Conservation (phyloP, 1,140 invertebrate genomes). For the Calephelis virginiensis region DNA sequence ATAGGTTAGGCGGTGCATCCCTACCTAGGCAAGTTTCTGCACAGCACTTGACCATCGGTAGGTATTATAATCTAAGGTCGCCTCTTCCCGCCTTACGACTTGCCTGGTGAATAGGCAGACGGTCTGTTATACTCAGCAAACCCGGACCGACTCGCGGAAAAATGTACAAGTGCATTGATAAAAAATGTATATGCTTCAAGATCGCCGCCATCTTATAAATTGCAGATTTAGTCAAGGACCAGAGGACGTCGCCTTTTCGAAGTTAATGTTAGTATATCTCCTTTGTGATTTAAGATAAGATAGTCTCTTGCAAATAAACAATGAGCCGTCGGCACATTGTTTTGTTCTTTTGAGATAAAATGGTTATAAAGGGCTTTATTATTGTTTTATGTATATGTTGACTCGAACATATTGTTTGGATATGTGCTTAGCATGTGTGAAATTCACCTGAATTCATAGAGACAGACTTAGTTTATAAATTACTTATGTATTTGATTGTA, state of each 20-base stretch:
- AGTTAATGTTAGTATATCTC: slow-evolving; percentile 23
- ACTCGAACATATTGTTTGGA: background rate
- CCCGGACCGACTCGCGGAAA: no score
- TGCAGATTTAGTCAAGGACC: slow-evolving; percentile 21
- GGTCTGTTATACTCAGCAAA: no score
- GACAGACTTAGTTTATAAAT: no score
- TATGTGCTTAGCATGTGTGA: background rate
- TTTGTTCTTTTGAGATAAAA: slow-evolving; percentile 5
- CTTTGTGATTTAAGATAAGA: slow-evolving; percentile 23
- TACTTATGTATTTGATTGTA: no score
- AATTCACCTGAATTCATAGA: no score
- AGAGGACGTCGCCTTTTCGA: slow-evolving; percentile 22
- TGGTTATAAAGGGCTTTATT: slow-evolving; percentile 5
- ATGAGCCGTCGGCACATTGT: slow-evolving; percentile 7
- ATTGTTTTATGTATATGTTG: slow-evolving; percentile 2
- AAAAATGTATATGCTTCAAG: background rate
- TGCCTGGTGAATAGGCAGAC: no score
- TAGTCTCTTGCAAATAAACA: slow-evolving; percentile 20
- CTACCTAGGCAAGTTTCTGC: no score
- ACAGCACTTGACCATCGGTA: no score
- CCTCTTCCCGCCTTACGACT: no score
- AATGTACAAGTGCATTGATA: background rate
- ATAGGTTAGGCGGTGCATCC: no score
- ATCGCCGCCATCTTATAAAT: slow-evolving; percentile 17
- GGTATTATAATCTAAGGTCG: no score